These are phyloP conservation scores for Aulostomus chinensis DNA, from an alignment of 2,797 vertebrate species.

Conservation along the genomic window DNA sequence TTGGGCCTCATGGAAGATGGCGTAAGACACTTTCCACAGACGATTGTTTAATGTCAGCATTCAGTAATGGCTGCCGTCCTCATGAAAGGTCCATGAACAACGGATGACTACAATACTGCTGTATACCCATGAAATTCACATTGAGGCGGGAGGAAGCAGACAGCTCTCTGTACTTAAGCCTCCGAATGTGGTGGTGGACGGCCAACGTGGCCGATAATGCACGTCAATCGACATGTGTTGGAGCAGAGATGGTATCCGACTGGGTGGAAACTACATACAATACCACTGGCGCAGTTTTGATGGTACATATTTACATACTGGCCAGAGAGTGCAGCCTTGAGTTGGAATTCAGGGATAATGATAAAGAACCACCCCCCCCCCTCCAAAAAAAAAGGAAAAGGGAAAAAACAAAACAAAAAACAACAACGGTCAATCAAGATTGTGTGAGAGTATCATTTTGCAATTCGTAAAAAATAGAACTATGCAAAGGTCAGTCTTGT, in stretches of 20 bases:
- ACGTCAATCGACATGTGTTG: slow-evolving; percentile 48
- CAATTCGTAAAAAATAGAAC: slow-evolving; percentile 28
- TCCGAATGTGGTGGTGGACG: slow-evolving; percentile 57
- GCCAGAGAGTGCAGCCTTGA: slow-evolving; percentile 61
- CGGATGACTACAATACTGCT: slow-evolving; percentile 82
- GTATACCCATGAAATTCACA: slow-evolving; percentile 78
- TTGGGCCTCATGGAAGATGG: slow-evolving; percentile 39
- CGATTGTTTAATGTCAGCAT: slow-evolving; percentile 43
- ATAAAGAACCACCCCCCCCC: too few relatives aligned
- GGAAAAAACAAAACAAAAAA: slow-evolving; percentile 20
- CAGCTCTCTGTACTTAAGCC: slow-evolving; percentile 54
- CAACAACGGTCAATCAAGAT: slow-evolving; percentile 52
- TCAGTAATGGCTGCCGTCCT: slow-evolving; percentile 39
- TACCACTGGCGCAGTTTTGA: slow-evolving; percentile 52
- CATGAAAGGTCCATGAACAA: slow-evolving; percentile 42
- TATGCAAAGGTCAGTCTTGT: slow-evolving; percentile 80
- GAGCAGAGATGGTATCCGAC: slow-evolving; percentile 54
- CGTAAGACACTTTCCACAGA: slow-evolving; percentile 45
- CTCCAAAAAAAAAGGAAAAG: too few relatives aligned
- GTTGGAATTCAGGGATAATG: slow-evolving; percentile 30
- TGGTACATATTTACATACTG: slow-evolving; percentile 77
- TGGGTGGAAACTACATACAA: slow-evolving; percentile 62
- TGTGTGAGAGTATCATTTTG: slow-evolving; percentile 59
- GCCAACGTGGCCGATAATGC: slow-evolving; percentile 62
- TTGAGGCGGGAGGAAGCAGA: slow-evolving; percentile 74